These are phyloP conservation scores for Cheilosia vulpina DNA, from an alignment of 2,888 invertebrate species.

Conservation along the genomic window DNA sequence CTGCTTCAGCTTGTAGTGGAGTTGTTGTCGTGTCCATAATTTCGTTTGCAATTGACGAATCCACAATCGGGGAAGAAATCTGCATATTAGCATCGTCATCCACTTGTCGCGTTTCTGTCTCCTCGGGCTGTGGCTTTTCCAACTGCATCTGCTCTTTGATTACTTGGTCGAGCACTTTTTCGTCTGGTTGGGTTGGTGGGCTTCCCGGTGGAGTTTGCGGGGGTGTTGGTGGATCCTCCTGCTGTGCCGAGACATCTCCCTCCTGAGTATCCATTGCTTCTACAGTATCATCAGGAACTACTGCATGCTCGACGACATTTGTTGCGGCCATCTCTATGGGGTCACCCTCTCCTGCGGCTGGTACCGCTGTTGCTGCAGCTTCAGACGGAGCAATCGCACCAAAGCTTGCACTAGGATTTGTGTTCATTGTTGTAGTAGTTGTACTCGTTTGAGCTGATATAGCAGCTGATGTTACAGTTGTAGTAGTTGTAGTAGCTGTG, in stretches of 20 bases:
- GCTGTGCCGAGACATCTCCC: conserved; percentile 46
- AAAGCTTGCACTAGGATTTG: conserved; percentile 6
- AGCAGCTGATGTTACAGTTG: not conserved
- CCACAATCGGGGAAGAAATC: conserved; percentile 63
- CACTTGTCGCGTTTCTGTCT: conserved; percentile 36
- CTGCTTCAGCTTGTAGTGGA: conserved; percentile 27
- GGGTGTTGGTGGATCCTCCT: conserved; percentile 60
- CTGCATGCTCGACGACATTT: not conserved
- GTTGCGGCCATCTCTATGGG: not conserved
- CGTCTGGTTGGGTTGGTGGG: conserved; percentile 7
- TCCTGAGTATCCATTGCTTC: conserved; percentile 78
- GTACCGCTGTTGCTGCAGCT: not conserved
- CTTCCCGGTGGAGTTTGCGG: conserved; percentile 61
- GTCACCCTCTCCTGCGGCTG: not conserved
- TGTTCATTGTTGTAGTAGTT: conserved; percentile 29
- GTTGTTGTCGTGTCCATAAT: conserved; percentile 72
- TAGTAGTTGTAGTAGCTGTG: not conserved
- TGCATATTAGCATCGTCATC: conserved; percentile 76
- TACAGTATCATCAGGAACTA: conserved; percentile 27
- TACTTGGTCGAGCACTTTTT: not conserved
- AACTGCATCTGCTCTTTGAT: not conserved
- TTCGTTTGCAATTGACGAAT: conserved; percentile 63
- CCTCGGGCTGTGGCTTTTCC: conserved; percentile 41
- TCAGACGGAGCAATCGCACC: conserved; percentile 1
- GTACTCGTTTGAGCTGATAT: not conserved